Percentiles rank a stretch among this genome's conserved stretches.
Evolutionary conservation across 2,888 invertebrate genomes (phyloP).

Genomic region (Nomada ruficornis): DNA sequence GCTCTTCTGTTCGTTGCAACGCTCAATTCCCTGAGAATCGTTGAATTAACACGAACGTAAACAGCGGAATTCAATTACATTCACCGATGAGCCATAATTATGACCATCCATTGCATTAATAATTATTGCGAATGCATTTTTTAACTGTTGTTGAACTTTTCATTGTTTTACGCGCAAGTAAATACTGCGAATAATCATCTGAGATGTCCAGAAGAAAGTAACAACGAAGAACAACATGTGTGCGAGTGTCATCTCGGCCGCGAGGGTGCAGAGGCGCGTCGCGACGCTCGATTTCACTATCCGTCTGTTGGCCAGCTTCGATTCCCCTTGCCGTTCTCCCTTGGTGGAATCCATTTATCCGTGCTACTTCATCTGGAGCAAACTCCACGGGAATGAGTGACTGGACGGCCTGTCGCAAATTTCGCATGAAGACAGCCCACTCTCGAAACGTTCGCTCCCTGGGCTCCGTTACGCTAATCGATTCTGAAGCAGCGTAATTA

Average conservation of each 20-base stretch:
- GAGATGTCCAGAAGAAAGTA: background rate
- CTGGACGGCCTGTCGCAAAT: constrained; percentile 43
- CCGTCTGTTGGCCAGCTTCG: constrained; percentile 14
- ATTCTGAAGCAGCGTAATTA: constrained; percentile 49
- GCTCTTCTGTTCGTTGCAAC: no score
- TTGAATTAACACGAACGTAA: no score
- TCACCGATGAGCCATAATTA: no score
- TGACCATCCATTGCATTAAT: no score
- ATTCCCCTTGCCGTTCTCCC: background rate
- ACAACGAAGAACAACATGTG: background rate
- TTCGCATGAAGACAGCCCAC: constrained; percentile 47
- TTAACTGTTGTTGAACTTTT: no score
- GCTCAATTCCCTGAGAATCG: no score
- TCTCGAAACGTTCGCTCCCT: background rate
- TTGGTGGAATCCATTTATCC: constrained; percentile 43
- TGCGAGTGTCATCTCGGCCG: background rate
- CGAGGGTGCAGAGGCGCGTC: background rate
- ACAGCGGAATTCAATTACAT: no score
- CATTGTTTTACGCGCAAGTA: no score
- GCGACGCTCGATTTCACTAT: constrained; percentile 32
- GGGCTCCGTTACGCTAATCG: constrained; percentile 35
- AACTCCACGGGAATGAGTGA: constrained; percentile 25
- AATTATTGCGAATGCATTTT: no score
- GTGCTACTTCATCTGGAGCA: constrained; percentile 20
- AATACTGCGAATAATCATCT: no score